Evolutionary conservation across 2,888 invertebrate genomes (phyloP), one percentile per base, ranked within the genome.

Genomic region (Ganaspis brasiliensis): DNA sequence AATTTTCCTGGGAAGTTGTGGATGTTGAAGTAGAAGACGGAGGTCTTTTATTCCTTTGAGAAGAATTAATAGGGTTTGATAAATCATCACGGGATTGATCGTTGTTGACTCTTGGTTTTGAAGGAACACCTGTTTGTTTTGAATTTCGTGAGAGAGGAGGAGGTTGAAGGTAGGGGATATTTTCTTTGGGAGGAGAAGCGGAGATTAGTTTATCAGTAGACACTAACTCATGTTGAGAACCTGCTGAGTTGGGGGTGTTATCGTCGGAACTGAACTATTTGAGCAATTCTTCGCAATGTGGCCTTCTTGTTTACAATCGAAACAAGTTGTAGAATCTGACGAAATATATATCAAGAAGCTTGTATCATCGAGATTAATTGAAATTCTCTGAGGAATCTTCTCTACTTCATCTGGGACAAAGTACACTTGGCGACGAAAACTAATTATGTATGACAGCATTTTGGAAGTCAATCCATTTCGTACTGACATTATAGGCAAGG

Each of bases 261-360:
- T 31, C 31, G 31, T 49, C 5, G n/a, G 49, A n/a, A n/a, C n/a
- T n/a, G 49, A n/a, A 2, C n/a, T 14, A n/a, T 49, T 49, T 21
- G 56, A 55, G 19, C 63, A 63, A 52, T 63, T 63, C 4, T n/a
- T 35, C 1, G 74, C 56, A 56, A 74, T 26, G 40, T 74, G 74
- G n/a, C 74, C 35, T 35, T 63, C 73, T 35, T 74, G 73, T 21
- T 74, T 74, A 21, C 52, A 63, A 5, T 61, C 12, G 14, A 74
- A 74, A 45, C 73, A 74, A 6, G 73, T 19, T 31, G 63, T 31
- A 9, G 21, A 24, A 10, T 67, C 37, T 24, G 74, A 37, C 5
- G 55, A 67, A n/a, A 67, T 8, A 19, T 21, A 74, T 19, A 74
- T 56, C 52, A 67, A 49, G 40, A 63, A 74, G 16, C 56, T 24